phyloP scores from a whole-genome alignment of 2,888 invertebrate genomes.

The Cosmia pyralina region DNA sequence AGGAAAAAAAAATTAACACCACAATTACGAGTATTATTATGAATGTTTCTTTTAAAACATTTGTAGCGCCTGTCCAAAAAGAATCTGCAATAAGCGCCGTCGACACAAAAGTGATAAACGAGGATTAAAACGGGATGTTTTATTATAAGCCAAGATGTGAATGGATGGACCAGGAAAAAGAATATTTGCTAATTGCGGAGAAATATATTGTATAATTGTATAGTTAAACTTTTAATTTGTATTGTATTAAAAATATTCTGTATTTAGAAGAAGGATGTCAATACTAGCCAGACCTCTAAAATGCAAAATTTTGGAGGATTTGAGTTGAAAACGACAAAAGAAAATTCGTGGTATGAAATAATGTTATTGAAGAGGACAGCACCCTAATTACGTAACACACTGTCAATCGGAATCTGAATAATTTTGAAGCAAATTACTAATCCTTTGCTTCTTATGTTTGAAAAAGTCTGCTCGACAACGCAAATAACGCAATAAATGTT shows the following conservation, averaged over 20 bases:
- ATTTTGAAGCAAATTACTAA: too few relatives aligned
- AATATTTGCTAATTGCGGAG: conserved; percentile 5
- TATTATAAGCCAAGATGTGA: conserved; percentile 14
- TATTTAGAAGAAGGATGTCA: not conserved
- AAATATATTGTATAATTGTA: conserved; percentile 1
- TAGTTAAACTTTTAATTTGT: too few relatives aligned
- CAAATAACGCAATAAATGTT: too few relatives aligned
- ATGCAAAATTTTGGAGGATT: not conserved
- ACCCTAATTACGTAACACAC: too few relatives aligned
- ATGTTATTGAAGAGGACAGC: not conserved
- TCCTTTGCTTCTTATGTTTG: too few relatives aligned
- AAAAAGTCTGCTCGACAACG: too few relatives aligned
- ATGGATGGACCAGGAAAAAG: conserved; percentile 19
- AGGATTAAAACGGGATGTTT: conserved; percentile 5
- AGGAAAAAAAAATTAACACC: conserved; percentile 12
- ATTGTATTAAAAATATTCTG: too few relatives aligned
- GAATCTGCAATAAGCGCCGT: conserved; percentile 36
- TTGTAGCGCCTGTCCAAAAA: conserved; percentile 30
- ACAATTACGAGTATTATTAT: conserved; percentile 3
- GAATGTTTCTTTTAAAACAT: conserved; percentile 14
- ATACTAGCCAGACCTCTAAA: too few relatives aligned
- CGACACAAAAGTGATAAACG: conserved; percentile 39
- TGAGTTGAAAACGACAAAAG: not conserved
- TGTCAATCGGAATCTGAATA: too few relatives aligned
- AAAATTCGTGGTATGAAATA: not conserved